Conservation (phyloP, 2,888 invertebrate genomes). For the Malthinus seriepunctatus region DNA sequence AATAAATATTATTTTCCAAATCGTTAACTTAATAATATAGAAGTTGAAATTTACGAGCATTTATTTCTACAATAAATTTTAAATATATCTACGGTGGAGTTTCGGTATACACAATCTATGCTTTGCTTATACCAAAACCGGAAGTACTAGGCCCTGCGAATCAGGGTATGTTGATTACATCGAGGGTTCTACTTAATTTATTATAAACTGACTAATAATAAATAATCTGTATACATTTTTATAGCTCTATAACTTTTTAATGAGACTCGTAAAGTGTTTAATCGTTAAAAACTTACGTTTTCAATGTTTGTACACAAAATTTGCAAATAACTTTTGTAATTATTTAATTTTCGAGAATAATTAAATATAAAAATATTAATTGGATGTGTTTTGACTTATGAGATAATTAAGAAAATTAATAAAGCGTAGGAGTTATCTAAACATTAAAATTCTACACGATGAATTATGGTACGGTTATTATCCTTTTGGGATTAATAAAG, state of each 20-base stretch:
- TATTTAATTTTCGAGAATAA: too few relatives aligned
- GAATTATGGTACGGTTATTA: too few relatives aligned
- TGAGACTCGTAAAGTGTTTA: constrained; percentile 5
- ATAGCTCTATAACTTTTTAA: constrained; percentile 24
- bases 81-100: constrained; percentile 23
- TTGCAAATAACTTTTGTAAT: too few relatives aligned
- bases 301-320: too few relatives aligned
- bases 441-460: too few relatives aligned
- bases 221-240: constrained; percentile 17
- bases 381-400: too few relatives aligned
- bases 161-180: constrained; percentile 28
- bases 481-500: too few relatives aligned
- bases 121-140: constrained; percentile 17
- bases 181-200: constrained; percentile 28
- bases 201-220: constrained; percentile 12
- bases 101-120: constrained; percentile 16
- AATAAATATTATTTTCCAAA: background rate
- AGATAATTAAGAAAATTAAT: too few relatives aligned
- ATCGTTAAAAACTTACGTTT: background rate
- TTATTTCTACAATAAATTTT: constrained; percentile 22
- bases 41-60: constrained; percentile 15
- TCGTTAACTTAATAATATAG: constrained; percentile 29
- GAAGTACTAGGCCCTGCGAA: constrained; percentile 27
- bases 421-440: too few relatives aligned
- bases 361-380: too few relatives aligned